Base-by-base conservation (phyloP, 2,888 invertebrate genomes). In the Drosophila nigricruria region DNA sequence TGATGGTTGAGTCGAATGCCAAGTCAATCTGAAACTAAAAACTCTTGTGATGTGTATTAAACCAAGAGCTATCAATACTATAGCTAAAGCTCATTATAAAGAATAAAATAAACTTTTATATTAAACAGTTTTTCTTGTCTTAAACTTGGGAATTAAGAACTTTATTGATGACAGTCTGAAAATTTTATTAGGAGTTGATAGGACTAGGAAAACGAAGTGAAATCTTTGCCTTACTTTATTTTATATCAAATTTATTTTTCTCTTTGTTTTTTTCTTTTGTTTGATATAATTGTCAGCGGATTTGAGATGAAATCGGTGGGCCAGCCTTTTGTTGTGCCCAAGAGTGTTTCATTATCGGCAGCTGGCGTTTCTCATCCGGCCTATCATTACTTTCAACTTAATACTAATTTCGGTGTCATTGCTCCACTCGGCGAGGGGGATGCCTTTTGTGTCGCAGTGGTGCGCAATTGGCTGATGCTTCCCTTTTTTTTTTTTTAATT, bases 341-440 rank as follows among this genome's bases (percentile, higher is more conserved):
- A 47, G 16, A 56, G 56, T 54, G n/a, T 79, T 79, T 69, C 72
- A 77, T 82, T 85, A 81, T 78, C 73, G 77, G 81, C 84, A 85
- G 84, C 88, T 88, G 88, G 85, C 88, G 67, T 62, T 85, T 88
- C 73, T 79, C 86, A 77, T 79, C 74, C 75, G 77, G 74, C 70
- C 76, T 79, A 74, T 73, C 88, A 81, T 85, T 85, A 88, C 73
- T 88, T 86, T 84, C 70, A 82, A 73, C 80, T 84, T 84, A 80
- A 80, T 80, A 88, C 82, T 79, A 82, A 84, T 84, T 82, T 84
- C 56, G 70, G 77, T 71, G 70, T 63, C 70, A 52, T 47, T 77
- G 77, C 71, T 60, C 59, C 61, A 62, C 42, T 58, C 38, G 30
- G 70, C 61, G 58, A 40, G 42, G 27, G 54, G 57, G 47, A 56